Evolutionary conservation across 2,888 invertebrate species (phyloP), one percentile per base, ranked within the genome.

Genomic region (Sarcophaga subvicina): DNA sequence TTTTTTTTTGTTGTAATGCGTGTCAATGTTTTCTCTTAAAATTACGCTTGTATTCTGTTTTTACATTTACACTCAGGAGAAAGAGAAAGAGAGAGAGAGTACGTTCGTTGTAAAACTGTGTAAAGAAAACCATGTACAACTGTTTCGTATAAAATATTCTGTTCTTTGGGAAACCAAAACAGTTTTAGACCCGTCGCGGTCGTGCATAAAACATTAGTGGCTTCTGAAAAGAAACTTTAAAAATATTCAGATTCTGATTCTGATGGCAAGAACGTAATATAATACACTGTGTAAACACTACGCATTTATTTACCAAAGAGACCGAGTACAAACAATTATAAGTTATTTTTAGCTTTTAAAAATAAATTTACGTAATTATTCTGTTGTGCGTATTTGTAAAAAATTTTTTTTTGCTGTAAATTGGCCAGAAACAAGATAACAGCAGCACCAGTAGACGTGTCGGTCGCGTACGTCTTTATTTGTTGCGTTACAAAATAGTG

Each of bases 381-480:
- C 37, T 37, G 8, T 37, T 37, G 8, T 54, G 54, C 54, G 12
- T 54, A 54, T 54, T 54, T 54, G 5, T 14, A 54, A 14, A 4
- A 3, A 17, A 3, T 3, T 54, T 14, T 54, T 14, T 14, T 17
- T 49, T 14, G 0, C 37, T 37, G n/a, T 37, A 77, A 60, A 69
- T 83, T 83, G 37, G 20, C 70, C 20, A 0, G 59, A 27, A 37
- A 17, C 4, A 14, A 62, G 45, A 10, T 59, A n/a, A 60, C 62
- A 17, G 45, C 25, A 70, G 70, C 78, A 83, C 75, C 78, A 84
- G 80, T 67, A 37, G 84, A 85, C 87, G 81, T 84, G 25, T 79
- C 67, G 87, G 81, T 87, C 75, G 78, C 75, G 78, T 49, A 84
- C 79, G 87, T 82, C 81, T 75, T 71, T 8, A 27, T 75, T 62